Evolutionary conservation across 1,140 invertebrate genomes (phyloP).

Genomic region (Colletes gigas): DNA sequence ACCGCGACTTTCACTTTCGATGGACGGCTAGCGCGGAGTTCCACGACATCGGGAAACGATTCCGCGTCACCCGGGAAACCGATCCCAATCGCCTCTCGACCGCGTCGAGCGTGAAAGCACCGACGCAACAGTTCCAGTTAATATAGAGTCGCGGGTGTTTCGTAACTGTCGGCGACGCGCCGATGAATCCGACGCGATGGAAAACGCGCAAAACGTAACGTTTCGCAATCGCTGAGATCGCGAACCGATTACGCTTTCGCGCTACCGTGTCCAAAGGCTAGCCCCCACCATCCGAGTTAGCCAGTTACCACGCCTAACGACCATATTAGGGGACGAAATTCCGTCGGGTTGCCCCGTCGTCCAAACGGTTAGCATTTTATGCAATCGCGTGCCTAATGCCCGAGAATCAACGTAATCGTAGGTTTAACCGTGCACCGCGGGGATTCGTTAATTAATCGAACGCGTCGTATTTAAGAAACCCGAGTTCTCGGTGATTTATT

Average conservation of each 20-base stretch:
- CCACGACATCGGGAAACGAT: conserved; percentile 34
- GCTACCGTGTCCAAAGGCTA: background rate
- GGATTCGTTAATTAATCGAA: too few relatives aligned
- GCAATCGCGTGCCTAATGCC: conserved; percentile 52
- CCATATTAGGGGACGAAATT: conserved; percentile 77
- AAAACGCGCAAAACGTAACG: conserved; percentile 60
- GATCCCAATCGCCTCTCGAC: conserved; percentile 21
- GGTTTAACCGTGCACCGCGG: too few relatives aligned
- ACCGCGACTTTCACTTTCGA: conserved; percentile 75
- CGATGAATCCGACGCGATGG: too few relatives aligned
- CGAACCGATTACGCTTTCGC: conserved; percentile 72
- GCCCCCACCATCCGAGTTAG: background rate
- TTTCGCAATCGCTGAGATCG: conserved; percentile 78
- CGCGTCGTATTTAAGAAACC: background rate
- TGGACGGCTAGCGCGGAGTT: conserved; percentile 22
- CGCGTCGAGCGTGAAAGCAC: conserved; percentile 18
- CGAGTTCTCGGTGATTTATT: background rate
- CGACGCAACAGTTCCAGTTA: background rate
- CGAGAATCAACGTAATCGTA: conserved; percentile 60
- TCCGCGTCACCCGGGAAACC: conserved; percentile 29
- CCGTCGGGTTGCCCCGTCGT: conserved; percentile 44
- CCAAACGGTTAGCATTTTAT: conserved; percentile 65
- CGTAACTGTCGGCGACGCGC: background rate
- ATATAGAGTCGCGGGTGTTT: conserved; percentile 27
- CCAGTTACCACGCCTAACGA: conserved; percentile 61